phyloP scores from a whole-genome alignment of 1,140 invertebrate species.

The Tetraneura akinire region DNA sequence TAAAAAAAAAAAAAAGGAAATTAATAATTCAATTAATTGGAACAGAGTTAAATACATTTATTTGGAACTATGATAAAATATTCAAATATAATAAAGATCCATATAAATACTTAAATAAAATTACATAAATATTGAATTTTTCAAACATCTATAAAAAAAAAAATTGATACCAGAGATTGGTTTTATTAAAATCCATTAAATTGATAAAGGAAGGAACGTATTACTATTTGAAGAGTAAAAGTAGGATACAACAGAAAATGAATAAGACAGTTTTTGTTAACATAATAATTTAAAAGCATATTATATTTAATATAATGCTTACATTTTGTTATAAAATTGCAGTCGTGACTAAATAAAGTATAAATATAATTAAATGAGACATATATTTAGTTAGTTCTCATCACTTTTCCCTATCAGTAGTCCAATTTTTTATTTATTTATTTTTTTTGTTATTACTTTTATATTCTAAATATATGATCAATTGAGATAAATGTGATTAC shows the following conservation, averaged over 20 bases:
- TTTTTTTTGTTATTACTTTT: constrained; percentile 4
- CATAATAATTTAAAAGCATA: constrained; percentile 38
- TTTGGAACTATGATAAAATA: too few species aligned
- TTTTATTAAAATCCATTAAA: too few species aligned
- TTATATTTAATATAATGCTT: constrained; percentile 41
- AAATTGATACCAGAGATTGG: too few species aligned
- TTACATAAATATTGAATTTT: too few species aligned
- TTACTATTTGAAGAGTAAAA: too few species aligned
- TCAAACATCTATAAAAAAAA: too few species aligned
- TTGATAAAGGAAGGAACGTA: too few species aligned
- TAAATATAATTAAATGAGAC: constrained; percentile 41
- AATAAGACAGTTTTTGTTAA: constrained; percentile 31
- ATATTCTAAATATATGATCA: constrained; percentile 14
- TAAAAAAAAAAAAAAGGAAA: too few species aligned
- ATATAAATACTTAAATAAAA: too few species aligned
- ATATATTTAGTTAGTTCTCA: constrained; percentile 29
- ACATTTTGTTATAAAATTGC: constrained; percentile 42
- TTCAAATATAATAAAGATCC: too few species aligned
- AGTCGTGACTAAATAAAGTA: constrained; percentile 41
- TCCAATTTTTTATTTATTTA: constrained; percentile 24
- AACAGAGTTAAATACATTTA: too few species aligned
- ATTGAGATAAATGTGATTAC: constrained; percentile 19
- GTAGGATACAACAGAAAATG: background rate
- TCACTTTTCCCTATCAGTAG: background rate
- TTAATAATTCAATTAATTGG: too few species aligned